These are phyloP conservation scores for Phyllostomus discolor DNA, from an alignment of 2,113 vertebrate genomes.

Conservation along the genomic window DNA sequence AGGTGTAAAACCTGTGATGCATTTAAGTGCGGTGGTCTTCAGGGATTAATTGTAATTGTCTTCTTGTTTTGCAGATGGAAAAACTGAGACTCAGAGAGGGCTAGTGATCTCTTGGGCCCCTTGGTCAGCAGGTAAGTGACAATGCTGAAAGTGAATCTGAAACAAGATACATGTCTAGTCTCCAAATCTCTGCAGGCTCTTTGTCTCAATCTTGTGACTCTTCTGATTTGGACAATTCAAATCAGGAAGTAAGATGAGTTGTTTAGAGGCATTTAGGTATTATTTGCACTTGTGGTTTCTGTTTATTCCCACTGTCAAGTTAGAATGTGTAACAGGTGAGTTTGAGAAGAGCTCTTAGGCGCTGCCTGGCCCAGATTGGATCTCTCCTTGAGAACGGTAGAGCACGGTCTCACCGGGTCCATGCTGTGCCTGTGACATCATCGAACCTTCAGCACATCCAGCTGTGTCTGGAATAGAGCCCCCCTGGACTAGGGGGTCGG, in stretches of 20 bases:
- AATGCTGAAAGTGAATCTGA: neutral
- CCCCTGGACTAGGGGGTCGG: fast-evolving
- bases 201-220: neutral
- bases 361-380: neutral
- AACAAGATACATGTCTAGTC: neutral
- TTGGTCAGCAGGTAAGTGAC: conserved; percentile 61
- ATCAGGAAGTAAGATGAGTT: neutral
- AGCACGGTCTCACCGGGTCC: neutral
- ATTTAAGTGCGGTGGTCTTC: neutral
- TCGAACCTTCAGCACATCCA: neutral
- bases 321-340: neutral
- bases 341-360: neutral
- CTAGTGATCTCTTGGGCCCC: conserved; percentile 25
- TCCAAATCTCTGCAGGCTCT: neutral
- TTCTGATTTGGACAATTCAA: neutral
- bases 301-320: neutral
- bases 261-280: neutral
- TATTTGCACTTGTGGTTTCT: neutral
- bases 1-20: neutral
- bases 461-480: neutral
- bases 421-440: neutral
- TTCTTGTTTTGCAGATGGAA: conserved; percentile 73
- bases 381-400: neutral
- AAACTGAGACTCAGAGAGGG: conserved; percentile 63
- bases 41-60: conserved; percentile 27